Conservation (phyloP, 2,797 vertebrate genomes). For the Eidolon dupreanum region DNA sequence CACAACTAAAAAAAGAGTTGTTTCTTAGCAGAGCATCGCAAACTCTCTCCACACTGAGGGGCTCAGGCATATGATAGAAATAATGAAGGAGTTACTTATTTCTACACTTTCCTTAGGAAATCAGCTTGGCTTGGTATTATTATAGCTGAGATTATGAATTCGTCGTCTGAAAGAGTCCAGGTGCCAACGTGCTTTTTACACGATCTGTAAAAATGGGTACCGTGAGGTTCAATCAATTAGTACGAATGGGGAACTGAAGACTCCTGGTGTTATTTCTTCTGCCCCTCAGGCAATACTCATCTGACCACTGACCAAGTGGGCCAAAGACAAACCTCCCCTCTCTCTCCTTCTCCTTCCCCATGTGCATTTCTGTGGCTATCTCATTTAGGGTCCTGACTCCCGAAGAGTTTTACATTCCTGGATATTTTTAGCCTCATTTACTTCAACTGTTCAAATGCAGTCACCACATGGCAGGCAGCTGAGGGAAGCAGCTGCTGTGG, state of each 20-base stretch:
- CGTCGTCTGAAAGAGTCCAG: neutral
- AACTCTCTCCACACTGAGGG: fast-evolving
- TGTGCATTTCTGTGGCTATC: neutral
- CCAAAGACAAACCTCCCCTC: neutral
- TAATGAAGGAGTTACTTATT: neutral
- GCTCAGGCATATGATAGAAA: neutral
- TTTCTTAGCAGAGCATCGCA: neutral
- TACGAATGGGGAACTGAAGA: neutral
- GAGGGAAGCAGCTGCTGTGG: conserved; percentile 46
- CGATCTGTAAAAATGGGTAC: conserved; percentile 32
- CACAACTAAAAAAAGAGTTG: conserved; percentile 5
- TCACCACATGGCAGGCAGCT: conserved; percentile 60
- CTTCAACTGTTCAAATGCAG: neutral
- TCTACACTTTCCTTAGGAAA: neutral
- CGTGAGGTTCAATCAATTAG: neutral
- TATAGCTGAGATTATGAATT: neutral
- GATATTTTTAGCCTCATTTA: conserved; percentile 65
- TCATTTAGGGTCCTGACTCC: neutral
- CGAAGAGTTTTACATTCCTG: neutral
- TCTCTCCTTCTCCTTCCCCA: neutral
- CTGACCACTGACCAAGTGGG: neutral
- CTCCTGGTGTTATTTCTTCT: neutral
- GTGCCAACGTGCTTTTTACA: neutral
- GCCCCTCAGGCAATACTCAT: neutral
- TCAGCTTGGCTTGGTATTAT: neutral